Evolutionary conservation across 2,888 invertebrate genomes (phyloP), one percentile per base, ranked within the genome.

Genomic region (Ormyrus nitidulus): DNA sequence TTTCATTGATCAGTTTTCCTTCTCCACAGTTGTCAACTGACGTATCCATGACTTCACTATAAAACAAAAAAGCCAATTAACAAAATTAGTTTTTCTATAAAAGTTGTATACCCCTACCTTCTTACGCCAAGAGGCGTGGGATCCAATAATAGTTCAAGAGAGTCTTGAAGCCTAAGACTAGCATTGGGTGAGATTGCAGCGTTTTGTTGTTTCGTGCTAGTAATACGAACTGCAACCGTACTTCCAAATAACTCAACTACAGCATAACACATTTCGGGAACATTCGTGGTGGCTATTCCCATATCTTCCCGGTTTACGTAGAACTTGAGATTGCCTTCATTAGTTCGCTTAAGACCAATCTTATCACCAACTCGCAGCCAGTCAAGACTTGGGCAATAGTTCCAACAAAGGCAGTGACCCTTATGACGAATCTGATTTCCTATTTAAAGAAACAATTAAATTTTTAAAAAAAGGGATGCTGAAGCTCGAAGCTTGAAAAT

Each of bases 301-400:
- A 96, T 93, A 84, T 95, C 95, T 89, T 96, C 96, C 0, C 96
- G 95, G 90, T 98, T 97, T 77, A 97, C 92, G 85, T 95, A 94
- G 83, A 96, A 93, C 82, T 95, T 93, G 6, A 97, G 92, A 34
- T 93, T 93, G 8, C 94, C 93, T 82, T 96, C 95, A 46, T 92
- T 92, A 0, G 94, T 94, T 84, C 94, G 93, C 87, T 95, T 94
- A 44, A 97, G 90, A 0, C 96, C 96, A 53, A 96, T 92, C 73
- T 95, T 93, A 90, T 96, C 96, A 0, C 96, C 96, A 0, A 94
- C 93, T 48, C 95, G 93, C 11, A 98, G 91, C 94, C 97, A 96
- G 84, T 96, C 95, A 83, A 98, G 92, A 84, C 93, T 94, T 6
- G 94, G 94, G 68, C 94, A 93, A 86, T 94, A 95, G 84, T 95